Conservation (phyloP, 2,888 invertebrate genomes). For the Neria commutata region DNA sequence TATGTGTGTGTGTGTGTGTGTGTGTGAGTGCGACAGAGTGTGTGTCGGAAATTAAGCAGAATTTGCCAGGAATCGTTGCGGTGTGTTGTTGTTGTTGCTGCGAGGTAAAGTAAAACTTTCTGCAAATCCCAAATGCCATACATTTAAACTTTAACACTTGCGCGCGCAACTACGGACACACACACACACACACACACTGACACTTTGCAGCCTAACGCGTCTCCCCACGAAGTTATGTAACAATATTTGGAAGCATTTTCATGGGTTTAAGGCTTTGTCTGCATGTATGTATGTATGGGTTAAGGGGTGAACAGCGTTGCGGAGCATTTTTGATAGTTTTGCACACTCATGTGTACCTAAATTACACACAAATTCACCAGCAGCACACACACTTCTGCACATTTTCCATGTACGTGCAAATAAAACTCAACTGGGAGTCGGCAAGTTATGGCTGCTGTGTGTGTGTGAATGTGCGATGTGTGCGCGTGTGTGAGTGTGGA, state of each 20-base stretch:
- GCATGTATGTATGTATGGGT: background rate
- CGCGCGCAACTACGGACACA: constrained; percentile 20
- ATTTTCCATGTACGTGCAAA: background rate
- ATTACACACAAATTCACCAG: background rate
- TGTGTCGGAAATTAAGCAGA: background rate
- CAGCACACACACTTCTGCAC: background rate
- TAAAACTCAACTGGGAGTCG: background rate
- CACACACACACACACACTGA: constrained; percentile 18
- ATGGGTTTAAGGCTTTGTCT: background rate
- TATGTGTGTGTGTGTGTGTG: background rate
- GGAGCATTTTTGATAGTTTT: background rate
- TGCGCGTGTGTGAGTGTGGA: background rate
- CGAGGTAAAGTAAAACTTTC: too few relatives aligned
- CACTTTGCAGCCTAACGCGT: too few relatives aligned
- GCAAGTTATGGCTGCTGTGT: background rate
- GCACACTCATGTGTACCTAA: background rate
- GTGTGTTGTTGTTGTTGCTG: too few relatives aligned
- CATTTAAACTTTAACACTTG: background rate
- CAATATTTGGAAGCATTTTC: background rate
- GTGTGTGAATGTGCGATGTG: background rate
- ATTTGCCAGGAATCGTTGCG: background rate
- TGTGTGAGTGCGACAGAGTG: background rate
- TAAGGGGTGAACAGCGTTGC: too few relatives aligned
- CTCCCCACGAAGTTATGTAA: background rate
- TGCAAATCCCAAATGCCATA: background rate